These are phyloP conservation scores for Ectropis grisescens DNA, from an alignment of 1,140 invertebrate genomes.

Conservation along the genomic window DNA sequence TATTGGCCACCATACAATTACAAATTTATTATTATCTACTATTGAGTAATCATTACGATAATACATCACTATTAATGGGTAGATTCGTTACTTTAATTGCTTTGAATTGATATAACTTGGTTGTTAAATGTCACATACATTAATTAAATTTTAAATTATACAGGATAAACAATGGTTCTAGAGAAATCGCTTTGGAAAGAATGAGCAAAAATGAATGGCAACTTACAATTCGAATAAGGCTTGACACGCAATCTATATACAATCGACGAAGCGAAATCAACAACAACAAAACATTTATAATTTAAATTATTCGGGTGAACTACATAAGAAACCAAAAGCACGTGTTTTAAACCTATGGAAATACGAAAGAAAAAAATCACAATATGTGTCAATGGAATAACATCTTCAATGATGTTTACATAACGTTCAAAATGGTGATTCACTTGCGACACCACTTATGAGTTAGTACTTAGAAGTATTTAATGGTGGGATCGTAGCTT, in stretches of 20 bases:
- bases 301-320: slow-evolving; percentile 38
- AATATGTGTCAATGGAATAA: slow-evolving; percentile 63
- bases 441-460: slow-evolving; percentile 56
- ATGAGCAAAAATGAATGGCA: slow-evolving; percentile 43
- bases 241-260: slow-evolving; percentile 24
- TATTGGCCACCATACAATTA: slow-evolving; percentile 59
- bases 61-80: slow-evolving; percentile 18
- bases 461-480: slow-evolving; percentile 66
- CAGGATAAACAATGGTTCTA: too few relatives aligned
- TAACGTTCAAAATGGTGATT: slow-evolving; percentile 49
- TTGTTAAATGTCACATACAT: too few relatives aligned
- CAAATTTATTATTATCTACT: slow-evolving; percentile 33
- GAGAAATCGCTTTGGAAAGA: too few relatives aligned
- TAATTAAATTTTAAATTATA: too few relatives aligned
- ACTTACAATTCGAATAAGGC: slow-evolving; percentile 23
- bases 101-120: too few relatives aligned
- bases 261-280: slow-evolving; percentile 31
- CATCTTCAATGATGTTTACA: slow-evolving; percentile 46
- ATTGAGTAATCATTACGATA: slow-evolving; percentile 44
- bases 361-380: slow-evolving; percentile 60
- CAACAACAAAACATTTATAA: slow-evolving; percentile 25
- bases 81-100: slow-evolving; percentile 11
- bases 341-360: slow-evolving; percentile 37
- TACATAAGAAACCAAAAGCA: slow-evolving; percentile 34
- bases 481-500: slow-evolving; percentile 66